Evolutionary conservation across 2,113 vertebrate genomes (phyloP), one percentile per base, ranked within the genome.

Genomic region (Corythoichthys haematopterus): DNA sequence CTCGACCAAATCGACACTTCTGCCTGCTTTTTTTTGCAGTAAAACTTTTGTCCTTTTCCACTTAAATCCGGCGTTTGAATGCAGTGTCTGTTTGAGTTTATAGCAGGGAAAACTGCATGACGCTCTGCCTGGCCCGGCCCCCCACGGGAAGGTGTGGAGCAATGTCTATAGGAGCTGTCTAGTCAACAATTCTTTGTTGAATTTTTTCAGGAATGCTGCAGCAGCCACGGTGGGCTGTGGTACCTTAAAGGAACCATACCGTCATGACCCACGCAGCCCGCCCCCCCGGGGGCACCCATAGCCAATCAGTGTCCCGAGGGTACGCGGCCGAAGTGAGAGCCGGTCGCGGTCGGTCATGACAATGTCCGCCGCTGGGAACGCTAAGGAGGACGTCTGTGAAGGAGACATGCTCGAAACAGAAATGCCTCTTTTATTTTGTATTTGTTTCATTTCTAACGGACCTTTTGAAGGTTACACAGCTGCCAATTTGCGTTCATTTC

Each of bases 181-280:
- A 28, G 20, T 28, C 20, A 28, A 28, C 20, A 28, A 28, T 28
- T 28, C 20, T 47, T 51, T 57, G 16, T 7, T 0, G 0, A 74
- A 6, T 78, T 37, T 63, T 77, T 81, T 1, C 73, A 99, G 97
- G 97, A 99, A 84, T 99, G 97, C 90, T 99, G 97, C 38, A 91
- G 92, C 67, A 96, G 96, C 85, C 85, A 93, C 0, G 94, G 94
- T 0, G 96, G 96, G 2, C 96, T 96, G 95, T 99, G 97, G 97
- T 98, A 98, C 78, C 94, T 99, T 69, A 99, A 97, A 76, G 97
- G 97, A 60, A 99, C 97, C 0, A 89, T 95, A n/a, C 95, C 93
- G 79, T 98, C 96, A 64, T 98, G 96, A 99, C 94, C 65, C 20
- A 4, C 83, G 92, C 88, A 65, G 2, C 11, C n/a, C 76, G 56